A percentile compares a stretch with the other conserved stretches of the same genome.
These are phyloP conservation scores for Diachasma alloeum DNA, from an alignment of 1,140 invertebrate genomes.

Conservation along the genomic window DNA sequence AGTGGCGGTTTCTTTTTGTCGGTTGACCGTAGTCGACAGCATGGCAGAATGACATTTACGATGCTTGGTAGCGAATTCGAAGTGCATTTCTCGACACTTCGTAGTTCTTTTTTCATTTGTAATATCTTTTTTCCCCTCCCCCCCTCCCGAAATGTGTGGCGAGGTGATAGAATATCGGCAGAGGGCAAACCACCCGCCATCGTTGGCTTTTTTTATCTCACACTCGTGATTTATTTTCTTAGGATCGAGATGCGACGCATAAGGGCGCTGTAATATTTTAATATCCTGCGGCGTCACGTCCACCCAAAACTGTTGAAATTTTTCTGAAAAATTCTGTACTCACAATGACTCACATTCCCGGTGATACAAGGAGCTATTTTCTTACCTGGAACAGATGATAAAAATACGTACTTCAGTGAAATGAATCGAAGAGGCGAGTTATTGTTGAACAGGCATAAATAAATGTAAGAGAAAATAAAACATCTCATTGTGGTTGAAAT, in stretches of 20 bases:
- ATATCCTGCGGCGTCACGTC: conserved; percentile 55
- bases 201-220: neutral
- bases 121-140: too few species aligned
- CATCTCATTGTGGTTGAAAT: neutral
- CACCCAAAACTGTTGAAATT: conserved; percentile 19
- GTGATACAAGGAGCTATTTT: neutral
- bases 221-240: neutral
- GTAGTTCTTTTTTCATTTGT: neutral
- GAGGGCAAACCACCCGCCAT: neutral
- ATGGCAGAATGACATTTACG: neutral
- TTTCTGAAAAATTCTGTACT: conserved; percentile 18
- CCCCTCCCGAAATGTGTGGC: neutral
- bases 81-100: conserved; percentile 31
- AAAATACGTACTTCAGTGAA: conserved; percentile 17
- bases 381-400: conserved; percentile 36
- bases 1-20: conserved; percentile 8
- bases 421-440: conserved; percentile 1
- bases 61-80: conserved; percentile 16
- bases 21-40: neutral
- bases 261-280: conserved; percentile 47
- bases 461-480: conserved; percentile 2
- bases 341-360: conserved; percentile 19
- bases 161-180: neutral
- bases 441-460: conserved; percentile 10
- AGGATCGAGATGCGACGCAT: neutral